Conservation (phyloP, 2,888 invertebrate species). For the Noctua janthe region DNA sequence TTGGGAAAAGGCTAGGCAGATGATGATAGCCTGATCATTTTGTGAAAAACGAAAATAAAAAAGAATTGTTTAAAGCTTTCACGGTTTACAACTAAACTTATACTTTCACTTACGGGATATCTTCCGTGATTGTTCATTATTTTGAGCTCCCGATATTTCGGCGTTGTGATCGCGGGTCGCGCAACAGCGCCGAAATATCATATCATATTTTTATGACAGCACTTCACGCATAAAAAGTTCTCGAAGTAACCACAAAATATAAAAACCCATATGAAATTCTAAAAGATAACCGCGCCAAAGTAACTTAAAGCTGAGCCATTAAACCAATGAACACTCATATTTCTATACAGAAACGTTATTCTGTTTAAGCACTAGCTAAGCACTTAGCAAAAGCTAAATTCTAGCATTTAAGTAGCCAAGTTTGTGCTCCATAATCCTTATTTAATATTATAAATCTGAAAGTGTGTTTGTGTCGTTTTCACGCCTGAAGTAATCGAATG, state of each 20-base stretch:
- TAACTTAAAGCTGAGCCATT: conserved; percentile 33
- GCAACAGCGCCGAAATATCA: too few species aligned
- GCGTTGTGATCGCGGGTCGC: too few species aligned
- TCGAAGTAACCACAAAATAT: background rate
- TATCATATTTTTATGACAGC: background rate
- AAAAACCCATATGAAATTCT: conserved; percentile 1
- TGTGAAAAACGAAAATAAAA: too few species aligned
- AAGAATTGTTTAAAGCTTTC: too few species aligned
- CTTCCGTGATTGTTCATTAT: too few species aligned
- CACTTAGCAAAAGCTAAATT: conserved; percentile 58
- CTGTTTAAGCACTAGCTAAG: conserved; percentile 47
- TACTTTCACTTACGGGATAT: too few species aligned
- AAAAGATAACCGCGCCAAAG: conserved; percentile 33
- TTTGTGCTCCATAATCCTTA: conserved; percentile 56
- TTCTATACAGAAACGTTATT: conserved; percentile 46
- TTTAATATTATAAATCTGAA: conserved; percentile 55
- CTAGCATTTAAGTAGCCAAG: conserved; percentile 51
- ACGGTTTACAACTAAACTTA: too few species aligned
- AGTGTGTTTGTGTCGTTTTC: conserved; percentile 37
- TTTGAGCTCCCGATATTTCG: too few species aligned
- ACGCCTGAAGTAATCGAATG: conserved; percentile 35
- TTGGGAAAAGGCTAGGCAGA: too few species aligned
- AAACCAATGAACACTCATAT: conserved; percentile 59
- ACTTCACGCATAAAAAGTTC: background rate
- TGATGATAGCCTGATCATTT: background rate